Evolutionary conservation across 2,888 invertebrate genomes (phyloP).

Genomic region (Gerris lacustris): DNA sequence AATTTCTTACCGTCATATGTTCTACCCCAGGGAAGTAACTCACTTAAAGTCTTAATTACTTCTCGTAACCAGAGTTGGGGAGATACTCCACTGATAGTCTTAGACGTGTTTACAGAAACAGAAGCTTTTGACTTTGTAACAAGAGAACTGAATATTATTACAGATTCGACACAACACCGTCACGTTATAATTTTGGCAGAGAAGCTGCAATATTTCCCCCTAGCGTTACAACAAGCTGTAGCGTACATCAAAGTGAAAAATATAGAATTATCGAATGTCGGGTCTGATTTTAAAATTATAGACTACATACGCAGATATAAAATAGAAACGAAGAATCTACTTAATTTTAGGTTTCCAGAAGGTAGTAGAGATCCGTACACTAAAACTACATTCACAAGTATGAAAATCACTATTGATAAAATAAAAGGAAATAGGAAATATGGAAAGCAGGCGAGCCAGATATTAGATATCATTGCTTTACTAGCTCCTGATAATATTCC

Average conservation of each 20-base stretch:
- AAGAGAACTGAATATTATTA: conserved; percentile 6
- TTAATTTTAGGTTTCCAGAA: conserved; percentile 16
- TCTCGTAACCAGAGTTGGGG: conserved; percentile 19
- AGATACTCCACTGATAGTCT: not conserved
- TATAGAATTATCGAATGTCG: conserved; percentile 5
- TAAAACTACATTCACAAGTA: conserved; percentile 17
- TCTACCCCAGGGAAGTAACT: conserved; percentile 6
- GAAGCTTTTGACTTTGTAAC: conserved; percentile 10
- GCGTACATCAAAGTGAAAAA: conserved; percentile 14
- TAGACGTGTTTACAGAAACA: conserved; percentile 4
- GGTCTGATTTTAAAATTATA: conserved; percentile 6
- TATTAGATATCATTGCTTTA: conserved; percentile 18
- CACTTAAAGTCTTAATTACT: conserved; percentile 18
- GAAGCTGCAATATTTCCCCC: conserved; percentile 18
- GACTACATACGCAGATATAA: conserved; percentile 14
- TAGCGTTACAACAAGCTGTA: conserved; percentile 23
- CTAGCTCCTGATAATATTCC: conserved; percentile 19
- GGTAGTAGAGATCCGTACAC: conserved; percentile 13
- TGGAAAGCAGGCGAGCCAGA: conserved; percentile 14
- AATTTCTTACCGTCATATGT: conserved; percentile 14
- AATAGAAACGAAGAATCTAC: conserved; percentile 1
- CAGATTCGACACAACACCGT: not conserved
- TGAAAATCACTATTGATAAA: conserved; percentile 17
- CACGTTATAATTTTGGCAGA: not conserved
- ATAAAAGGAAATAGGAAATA: conserved; percentile 16